Evolutionary conservation across 2,888 invertebrate genomes (phyloP).

Genomic region (Eilema sororculum): DNA sequence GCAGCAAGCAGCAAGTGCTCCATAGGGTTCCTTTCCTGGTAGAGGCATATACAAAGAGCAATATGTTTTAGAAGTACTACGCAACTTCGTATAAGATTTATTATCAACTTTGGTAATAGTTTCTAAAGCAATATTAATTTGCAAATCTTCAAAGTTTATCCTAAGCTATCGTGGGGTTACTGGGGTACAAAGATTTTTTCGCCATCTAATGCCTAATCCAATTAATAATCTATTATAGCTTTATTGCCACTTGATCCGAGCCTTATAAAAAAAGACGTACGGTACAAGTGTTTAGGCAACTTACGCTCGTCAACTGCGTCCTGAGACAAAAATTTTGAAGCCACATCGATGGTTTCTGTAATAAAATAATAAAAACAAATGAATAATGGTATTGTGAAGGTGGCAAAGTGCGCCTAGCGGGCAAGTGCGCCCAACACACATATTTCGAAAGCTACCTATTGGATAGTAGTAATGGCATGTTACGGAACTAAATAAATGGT

Average conservation of each 20-base stretch:
- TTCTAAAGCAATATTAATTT: too few species aligned
- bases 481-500: too few species aligned
- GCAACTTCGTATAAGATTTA: background rate
- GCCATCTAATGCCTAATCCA: too few species aligned
- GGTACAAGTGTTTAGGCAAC: conserved; percentile 32
- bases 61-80: background rate
- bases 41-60: background rate
- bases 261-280: too few species aligned
- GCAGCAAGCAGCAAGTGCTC: too few species aligned
- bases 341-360: conserved; percentile 67
- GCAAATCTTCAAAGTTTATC: too few species aligned
- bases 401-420: too few species aligned
- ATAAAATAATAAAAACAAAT: background rate
- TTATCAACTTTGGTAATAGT: background rate
- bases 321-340: conserved; percentile 74
- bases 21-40: background rate
- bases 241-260: background rate
- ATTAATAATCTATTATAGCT: background rate
- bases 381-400: too few species aligned
- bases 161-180: too few species aligned
- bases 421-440: too few species aligned
- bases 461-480: too few species aligned
- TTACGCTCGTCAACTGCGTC: conserved; percentile 71
- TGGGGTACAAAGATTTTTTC: too few species aligned
- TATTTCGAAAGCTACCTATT: background rate